Base-by-base conservation (phyloP, 2,888 invertebrate species). In the Lasiommata megera region DNA sequence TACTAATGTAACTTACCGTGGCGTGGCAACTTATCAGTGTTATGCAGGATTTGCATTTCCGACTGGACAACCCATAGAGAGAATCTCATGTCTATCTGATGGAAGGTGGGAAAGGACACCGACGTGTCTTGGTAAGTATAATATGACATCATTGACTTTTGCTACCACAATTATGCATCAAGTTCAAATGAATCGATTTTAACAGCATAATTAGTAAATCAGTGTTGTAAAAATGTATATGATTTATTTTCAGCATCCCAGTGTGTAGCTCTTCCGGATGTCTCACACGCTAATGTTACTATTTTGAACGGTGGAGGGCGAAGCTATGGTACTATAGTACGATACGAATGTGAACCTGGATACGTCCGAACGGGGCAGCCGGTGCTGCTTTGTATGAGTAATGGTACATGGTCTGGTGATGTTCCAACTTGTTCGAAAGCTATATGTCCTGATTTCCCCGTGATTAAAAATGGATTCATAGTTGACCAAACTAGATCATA, bases 41-140 rank as follows among this genome's bases (percentile, higher is more conserved):
- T 98, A 99, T 79, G 98, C 98, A 54, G 98, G 98, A 41, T 98
- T 98, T 77, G 97, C 97, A 51, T 98, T 99, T 76, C 94, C 97
- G 5, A 96, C 97, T 51, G 95, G 96, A 52, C 93, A 95, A 69
- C 96, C 96, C 0, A 96, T 96, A 58, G 98, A 98, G 84, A 95
- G 94, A 76, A 97, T 98, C 67, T 95, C 96, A 6, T 98, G 98
- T 74, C 91, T 97, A 60, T 94, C 97, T 56, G 96, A 97, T 79
- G 98, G 98, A 3, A 92, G 95, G 74, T 98, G 98, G 98, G 97
- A 97, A 79, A 94, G 96, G 74, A 95, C 97, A 73, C 98, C 98
- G 3, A 94, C 96, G 34, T 98, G 98, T 84, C 92, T 97, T 63
- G 95, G 95, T 95, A 88, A 41, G 37, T 57, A 51, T 0, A 46